Evolutionary conservation across 2,113 vertebrate species (phyloP).

Genomic region (Synodontis membranacea): DNA sequence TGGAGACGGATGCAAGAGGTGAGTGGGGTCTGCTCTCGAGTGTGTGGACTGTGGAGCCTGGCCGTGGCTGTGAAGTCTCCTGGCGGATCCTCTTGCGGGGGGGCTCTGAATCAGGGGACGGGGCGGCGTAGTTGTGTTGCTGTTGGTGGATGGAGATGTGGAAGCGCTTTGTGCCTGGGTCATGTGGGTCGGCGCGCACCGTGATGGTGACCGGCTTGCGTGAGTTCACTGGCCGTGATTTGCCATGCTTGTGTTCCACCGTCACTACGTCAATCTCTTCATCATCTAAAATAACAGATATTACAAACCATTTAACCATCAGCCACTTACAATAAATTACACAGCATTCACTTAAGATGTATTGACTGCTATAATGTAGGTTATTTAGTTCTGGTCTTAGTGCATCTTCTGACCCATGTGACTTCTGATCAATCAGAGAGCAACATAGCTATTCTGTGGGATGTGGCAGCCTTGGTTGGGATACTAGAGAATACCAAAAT

Average conservation of each 20-base stretch:
- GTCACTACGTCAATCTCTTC: conserved; percentile 96
- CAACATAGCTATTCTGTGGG: background rate
- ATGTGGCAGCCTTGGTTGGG: background rate
- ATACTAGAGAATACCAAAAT: background rate
- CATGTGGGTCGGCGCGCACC: conserved; percentile 82
- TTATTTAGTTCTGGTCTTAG: background rate
- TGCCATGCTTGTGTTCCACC: conserved; percentile 88
- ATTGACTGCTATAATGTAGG: background rate
- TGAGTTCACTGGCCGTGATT: conserved; percentile 75
- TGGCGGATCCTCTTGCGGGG: conserved; percentile 68
- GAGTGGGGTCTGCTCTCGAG: conserved; percentile 60
- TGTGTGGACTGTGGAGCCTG: conserved; percentile 59
- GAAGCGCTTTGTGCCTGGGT: conserved; percentile 89
- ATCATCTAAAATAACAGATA: conserved; percentile 61
- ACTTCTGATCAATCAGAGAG: background rate
- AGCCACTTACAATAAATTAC: background rate
- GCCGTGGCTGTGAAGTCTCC: conserved; percentile 60
- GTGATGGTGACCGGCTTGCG: conserved; percentile 92
- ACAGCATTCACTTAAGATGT: background rate
- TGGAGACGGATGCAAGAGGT: conserved; percentile 54
- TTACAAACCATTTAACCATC: background rate
- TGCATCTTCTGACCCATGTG: background rate
- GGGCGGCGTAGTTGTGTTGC: conserved; percentile 95
- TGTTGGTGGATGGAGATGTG: conserved; percentile 97
- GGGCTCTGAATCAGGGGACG: conserved; percentile 71